phyloP scores from a whole-genome alignment of 2,888 invertebrate genomes.

The Pollenia labialis region DNA sequence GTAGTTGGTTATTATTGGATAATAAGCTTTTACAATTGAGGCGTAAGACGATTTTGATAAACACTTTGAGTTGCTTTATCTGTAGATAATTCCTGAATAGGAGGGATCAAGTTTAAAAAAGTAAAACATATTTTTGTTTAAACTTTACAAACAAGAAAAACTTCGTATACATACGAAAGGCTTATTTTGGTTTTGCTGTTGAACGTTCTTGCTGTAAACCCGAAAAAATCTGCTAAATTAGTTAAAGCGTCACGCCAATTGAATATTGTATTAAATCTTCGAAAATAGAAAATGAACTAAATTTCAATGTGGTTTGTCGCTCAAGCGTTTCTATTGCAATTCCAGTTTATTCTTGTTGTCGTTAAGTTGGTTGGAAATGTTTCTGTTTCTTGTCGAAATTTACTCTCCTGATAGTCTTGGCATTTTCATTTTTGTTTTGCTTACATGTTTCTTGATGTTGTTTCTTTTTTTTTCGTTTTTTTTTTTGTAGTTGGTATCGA shows the following conservation, averaged over 20 bases:
- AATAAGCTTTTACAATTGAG: background rate
- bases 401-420: conserved; percentile 54
- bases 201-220: too few relatives aligned
- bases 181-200: too few relatives aligned
- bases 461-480: conserved; percentile 20
- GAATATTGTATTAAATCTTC: too few relatives aligned
- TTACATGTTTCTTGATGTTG: background rate
- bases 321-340: background rate
- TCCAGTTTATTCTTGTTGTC: conserved; percentile 29
- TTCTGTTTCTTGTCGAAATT: conserved; percentile 63
- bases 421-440: conserved; percentile 36
- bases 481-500: conserved; percentile 33
- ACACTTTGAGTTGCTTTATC: background rate
- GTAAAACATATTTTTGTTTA: too few relatives aligned
- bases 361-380: conserved; percentile 26
- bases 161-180: too few relatives aligned
- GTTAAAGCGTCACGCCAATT: too few relatives aligned
- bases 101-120: background rate
- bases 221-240: too few relatives aligned
- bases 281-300: too few relatives aligned
- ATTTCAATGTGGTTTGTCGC: background rate
- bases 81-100: background rate
- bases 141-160: too few relatives aligned
- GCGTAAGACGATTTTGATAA: background rate
- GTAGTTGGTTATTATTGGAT: conserved; percentile 23